Evolutionary conservation across 2,888 invertebrate species (phyloP), one percentile per base, ranked within the genome.

Genomic region (Brachyptera risi): DNA sequence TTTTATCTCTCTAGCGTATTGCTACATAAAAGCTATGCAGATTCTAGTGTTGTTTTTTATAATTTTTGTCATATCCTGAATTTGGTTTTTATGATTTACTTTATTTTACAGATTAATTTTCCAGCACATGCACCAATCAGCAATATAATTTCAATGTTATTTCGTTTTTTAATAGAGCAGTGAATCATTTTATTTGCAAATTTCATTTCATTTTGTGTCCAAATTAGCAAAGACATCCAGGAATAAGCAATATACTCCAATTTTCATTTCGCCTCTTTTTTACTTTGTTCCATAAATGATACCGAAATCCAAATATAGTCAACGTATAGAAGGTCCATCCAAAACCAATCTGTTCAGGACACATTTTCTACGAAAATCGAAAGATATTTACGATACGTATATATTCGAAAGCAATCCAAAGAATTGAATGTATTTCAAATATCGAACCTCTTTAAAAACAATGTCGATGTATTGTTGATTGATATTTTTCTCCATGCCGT

Each of bases 1-100:
- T 58, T 59, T 49, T 49, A 58, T 63, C 62, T 63, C 62, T 61
- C 56, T 63, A 62, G 60, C 59, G 60, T 63, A 61, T 60, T 62
- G 37, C 49, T 40, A 50, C 51, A 50, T 31, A 50, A 37, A 54
- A 24, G 26, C 15, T 27, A 57, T 57, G 51, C 47, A 50, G 49
- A 60, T 56, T 24, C 51, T 27, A 56, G 54, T 47, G 26, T 58
- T 60, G 50, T 60, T 40, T 51, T 37, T 51, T 54, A 37, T 56
- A 21, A 13, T 57, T 57, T 40, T 17, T 57, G 42, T 31, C 44
- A 23, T 21, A 35, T 49, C 49, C 47, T 37, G 21, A 35, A 35
- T 59, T 51, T 24, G 49, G 44, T 42, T 17, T 63, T 60, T 62
- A 24, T 58, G 57, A 19, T 47, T 60, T 51, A 31, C 26, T 61